phyloP scores from a whole-genome alignment of 2,888 invertebrate species.

The Drosophila atroscutellata region DNA sequence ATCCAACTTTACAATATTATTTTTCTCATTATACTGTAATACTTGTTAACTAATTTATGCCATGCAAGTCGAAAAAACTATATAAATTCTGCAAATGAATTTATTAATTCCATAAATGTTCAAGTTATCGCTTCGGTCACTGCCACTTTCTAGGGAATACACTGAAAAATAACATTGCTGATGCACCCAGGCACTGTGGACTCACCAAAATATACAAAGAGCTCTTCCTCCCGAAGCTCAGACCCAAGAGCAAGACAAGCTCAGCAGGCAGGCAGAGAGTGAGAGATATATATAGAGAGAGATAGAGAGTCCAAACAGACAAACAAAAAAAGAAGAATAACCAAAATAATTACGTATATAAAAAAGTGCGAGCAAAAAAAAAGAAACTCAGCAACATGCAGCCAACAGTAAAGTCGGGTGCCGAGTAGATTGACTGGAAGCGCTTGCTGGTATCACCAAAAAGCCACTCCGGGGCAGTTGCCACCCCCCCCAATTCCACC shows the following conservation, averaged over 20 bases:
- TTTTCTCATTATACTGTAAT: neutral
- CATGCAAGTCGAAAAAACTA: neutral
- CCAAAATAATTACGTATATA: slow-evolving; percentile 47
- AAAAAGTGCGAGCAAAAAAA: slow-evolving; percentile 46
- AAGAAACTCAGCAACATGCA: slow-evolving; percentile 54
- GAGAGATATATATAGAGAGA: neutral
- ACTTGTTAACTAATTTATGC: neutral
- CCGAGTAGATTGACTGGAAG: slow-evolving; percentile 70
- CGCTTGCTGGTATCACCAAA: slow-evolving; percentile 52
- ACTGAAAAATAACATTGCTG: neutral
- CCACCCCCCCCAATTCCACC: neutral
- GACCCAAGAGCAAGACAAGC: slow-evolving; percentile 47
- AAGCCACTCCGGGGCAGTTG: slow-evolving; percentile 57
- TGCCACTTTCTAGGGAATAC: neutral
- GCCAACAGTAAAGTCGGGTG: slow-evolving; percentile 54
- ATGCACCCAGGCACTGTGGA: neutral
- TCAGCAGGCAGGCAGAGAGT: slow-evolving; percentile 55
- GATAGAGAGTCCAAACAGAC: slow-evolving; percentile 1
- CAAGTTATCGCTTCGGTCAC: neutral
- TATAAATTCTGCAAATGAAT: neutral
- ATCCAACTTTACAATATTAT: neutral
- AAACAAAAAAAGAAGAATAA: neutral
- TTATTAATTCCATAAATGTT: neutral
- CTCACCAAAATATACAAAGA: slow-evolving; percentile 6
- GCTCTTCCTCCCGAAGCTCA: slow-evolving; percentile 22